A percentile compares a stretch with the other conserved stretches of the same genome.
Evolutionary conservation across 2,113 vertebrate species (phyloP).

Genomic region (Python bivittatus): DNA sequence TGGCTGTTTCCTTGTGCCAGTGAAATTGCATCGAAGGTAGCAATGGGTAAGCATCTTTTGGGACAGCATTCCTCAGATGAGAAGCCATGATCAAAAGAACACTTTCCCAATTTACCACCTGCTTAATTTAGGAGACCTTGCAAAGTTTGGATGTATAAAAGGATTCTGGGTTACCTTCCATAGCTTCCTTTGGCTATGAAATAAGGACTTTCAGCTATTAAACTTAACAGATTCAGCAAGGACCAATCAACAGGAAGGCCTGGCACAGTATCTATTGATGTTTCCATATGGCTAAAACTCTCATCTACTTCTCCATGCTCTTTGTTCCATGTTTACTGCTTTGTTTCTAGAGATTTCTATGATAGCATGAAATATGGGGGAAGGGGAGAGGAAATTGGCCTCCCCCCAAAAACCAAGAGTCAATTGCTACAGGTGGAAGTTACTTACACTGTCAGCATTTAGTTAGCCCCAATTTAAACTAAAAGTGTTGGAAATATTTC

Average conservation of each 20-base stretch:
- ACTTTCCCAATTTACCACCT: not conserved
- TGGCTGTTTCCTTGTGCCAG: not conserved
- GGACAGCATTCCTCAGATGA: not conserved
- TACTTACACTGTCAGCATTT: slow-evolving; percentile 71
- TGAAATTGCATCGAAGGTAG: not conserved
- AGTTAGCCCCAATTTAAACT: slow-evolving; percentile 71
- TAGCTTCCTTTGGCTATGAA: not conserved
- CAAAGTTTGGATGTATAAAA: not conserved
- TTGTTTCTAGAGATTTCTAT: slow-evolving; percentile 30
- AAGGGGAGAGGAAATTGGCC: slow-evolving; percentile 40
- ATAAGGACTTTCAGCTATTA: not conserved
- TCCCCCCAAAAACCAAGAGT: slow-evolving; percentile 65
- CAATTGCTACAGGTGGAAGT: slow-evolving; percentile 69
- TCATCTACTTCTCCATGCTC: not conserved
- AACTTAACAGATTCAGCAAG: not conserved
- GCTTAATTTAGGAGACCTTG: not conserved
- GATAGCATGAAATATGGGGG: slow-evolving; percentile 46
- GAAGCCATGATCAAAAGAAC: not conserved
- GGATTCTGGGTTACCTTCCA: not conserved
- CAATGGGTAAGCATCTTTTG: not conserved
- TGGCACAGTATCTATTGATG: not conserved
- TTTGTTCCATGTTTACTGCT: not conserved
- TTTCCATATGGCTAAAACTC: not conserved
- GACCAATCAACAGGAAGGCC: not conserved
- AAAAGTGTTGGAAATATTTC: slow-evolving; percentile 75